Percentiles rank a stretch among this genome's conserved stretches.
These are phyloP conservation scores for Dasyprocta punctata DNA, from an alignment of 2,113 vertebrate species.

Conservation along the genomic window DNA sequence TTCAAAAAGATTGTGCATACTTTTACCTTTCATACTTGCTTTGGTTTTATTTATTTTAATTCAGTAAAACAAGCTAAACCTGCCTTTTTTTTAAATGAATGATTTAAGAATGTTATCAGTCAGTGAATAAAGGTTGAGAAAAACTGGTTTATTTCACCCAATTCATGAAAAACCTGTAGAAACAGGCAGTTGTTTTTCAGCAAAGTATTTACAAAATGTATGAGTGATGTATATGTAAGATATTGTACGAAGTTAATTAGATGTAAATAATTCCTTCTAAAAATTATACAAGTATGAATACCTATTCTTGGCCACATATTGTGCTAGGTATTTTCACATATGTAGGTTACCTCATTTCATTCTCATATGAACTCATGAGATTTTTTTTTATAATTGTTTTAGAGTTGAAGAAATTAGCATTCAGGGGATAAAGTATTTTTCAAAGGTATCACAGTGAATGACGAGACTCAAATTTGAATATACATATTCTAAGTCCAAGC, in stretches of 20 bases:
- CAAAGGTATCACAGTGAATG: background rate
- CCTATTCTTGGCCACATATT: background rate
- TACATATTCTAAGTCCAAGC: background rate
- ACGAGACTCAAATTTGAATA: constrained; percentile 9
- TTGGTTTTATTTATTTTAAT: constrained; percentile 69
- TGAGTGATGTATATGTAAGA: constrained; percentile 28
- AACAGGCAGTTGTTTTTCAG: constrained; percentile 48
- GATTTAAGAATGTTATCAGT: constrained; percentile 70
- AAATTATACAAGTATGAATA: background rate
- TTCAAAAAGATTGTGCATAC: background rate
- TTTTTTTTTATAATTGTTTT: constrained; percentile 21
- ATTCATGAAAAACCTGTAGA: constrained; percentile 67
- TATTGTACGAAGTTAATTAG: constrained; percentile 14
- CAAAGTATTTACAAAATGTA: constrained; percentile 46
- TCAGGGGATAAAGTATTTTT: background rate
- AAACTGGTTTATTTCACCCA: constrained; percentile 58
- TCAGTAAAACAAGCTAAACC: constrained; percentile 59
- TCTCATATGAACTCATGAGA: background rate
- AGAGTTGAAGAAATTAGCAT: constrained; percentile 26
- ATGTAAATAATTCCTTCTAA: constrained; percentile 31
- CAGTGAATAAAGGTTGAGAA: constrained; percentile 65
- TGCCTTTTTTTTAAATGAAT: background rate
- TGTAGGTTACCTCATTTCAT: background rate
- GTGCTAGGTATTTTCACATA: background rate
- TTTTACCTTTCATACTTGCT: constrained; percentile 45